Percentiles rank a stretch among this genome's conserved stretches.
These are phyloP conservation scores for Chalcis sispes DNA, from an alignment of 2,888 invertebrate genomes.

Conservation along the genomic window DNA sequence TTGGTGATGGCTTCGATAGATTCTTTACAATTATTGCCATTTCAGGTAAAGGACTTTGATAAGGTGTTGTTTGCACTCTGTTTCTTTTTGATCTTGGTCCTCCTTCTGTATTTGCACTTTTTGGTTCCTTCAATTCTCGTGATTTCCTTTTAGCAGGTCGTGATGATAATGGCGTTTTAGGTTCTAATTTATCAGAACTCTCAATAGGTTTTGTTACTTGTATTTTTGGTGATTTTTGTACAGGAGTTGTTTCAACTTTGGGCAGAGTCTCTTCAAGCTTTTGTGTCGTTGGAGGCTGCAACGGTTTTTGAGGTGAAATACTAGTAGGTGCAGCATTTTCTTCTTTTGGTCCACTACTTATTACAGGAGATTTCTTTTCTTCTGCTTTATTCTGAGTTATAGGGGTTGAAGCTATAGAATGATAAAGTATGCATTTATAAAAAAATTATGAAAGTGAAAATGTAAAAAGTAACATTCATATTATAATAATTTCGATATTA, in stretches of 20 bases:
- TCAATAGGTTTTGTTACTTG: slow-evolving; percentile 54
- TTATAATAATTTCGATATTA: neutral
- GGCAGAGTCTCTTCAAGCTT: slow-evolving; percentile 58
- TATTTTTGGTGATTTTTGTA: slow-evolving; percentile 58
- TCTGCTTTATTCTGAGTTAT: slow-evolving; percentile 67
- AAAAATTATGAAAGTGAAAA: neutral
- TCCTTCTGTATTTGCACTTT: slow-evolving; percentile 67
- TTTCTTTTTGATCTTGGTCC: slow-evolving; percentile 78
- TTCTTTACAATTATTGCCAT: slow-evolving; percentile 86
- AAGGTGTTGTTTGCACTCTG: slow-evolving; percentile 85
- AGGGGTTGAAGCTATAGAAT: slow-evolving; percentile 60
- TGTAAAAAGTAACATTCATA: slow-evolving; percentile 5
- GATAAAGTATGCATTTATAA: no score
- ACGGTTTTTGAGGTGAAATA: slow-evolving; percentile 40
- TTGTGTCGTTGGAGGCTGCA: slow-evolving; percentile 39
- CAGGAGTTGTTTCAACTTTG: slow-evolving; percentile 45
- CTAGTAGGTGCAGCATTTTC: slow-evolving; percentile 51
- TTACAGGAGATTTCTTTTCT: slow-evolving; percentile 69
- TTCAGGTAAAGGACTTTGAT: slow-evolving; percentile 91
- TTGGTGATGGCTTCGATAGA: slow-evolving; percentile 80
- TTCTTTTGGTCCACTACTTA: slow-evolving; percentile 64
- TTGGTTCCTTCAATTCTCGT: slow-evolving; percentile 71
- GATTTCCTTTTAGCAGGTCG: slow-evolving; percentile 71
- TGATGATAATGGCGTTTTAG: slow-evolving; percentile 50
- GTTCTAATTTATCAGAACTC: slow-evolving; percentile 55